Evolutionary conservation across 2,888 invertebrate species (phyloP), one percentile per base, ranked within the genome.

Genomic region (Argyresthia goedartella): DNA sequence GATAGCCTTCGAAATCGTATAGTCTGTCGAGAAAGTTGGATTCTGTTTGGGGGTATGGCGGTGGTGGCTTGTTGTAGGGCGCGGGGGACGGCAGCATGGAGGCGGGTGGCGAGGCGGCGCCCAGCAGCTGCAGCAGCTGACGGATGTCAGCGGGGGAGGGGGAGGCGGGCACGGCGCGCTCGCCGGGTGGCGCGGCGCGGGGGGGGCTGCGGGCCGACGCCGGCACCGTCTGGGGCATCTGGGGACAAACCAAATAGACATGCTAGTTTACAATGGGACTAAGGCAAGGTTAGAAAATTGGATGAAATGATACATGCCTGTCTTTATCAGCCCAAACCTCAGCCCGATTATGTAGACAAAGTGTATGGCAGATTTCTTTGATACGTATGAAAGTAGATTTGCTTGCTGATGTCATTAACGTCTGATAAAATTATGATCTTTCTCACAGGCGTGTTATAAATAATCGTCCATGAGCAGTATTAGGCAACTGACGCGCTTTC

Each of bases 171-270:
- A 88, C 88, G 54, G 90, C 88, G 60, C 86, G 77, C 73, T 89
- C 88, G 61, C 93, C 92, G 66, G 95, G 88, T 52, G 95, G 88
- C 15, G 93, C 93, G 72, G 91, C 91, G n/a, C n/a, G n/a, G n/a
- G n/a, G n/a, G 63, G 92, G 91, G 78, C 92, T 92, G 73, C 90
- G 91, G 76, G 92, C 92, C 67, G 92, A 92, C 64, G 92, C 89
- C 54, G 93, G 93, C 66, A 93, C 93, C 67, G 91, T 93, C 87
- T 94, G 94, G 80, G 93, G 92, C 93, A 93, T 93, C 94, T 94
- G 90, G 7, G 10, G n/a, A n/a, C n/a, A n/a, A n/a, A n/a, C n/a
- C n/a, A n/a, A n/a, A n/a, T n/a, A n/a, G n/a, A n/a, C 51, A n/a
- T n/a, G n/a, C n/a, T n/a, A n/a, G n/a, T n/a, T n/a, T n/a, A n/a